Evolutionary conservation across 2,113 vertebrate species (phyloP).

Genomic region (Leptosomus discolor): DNA sequence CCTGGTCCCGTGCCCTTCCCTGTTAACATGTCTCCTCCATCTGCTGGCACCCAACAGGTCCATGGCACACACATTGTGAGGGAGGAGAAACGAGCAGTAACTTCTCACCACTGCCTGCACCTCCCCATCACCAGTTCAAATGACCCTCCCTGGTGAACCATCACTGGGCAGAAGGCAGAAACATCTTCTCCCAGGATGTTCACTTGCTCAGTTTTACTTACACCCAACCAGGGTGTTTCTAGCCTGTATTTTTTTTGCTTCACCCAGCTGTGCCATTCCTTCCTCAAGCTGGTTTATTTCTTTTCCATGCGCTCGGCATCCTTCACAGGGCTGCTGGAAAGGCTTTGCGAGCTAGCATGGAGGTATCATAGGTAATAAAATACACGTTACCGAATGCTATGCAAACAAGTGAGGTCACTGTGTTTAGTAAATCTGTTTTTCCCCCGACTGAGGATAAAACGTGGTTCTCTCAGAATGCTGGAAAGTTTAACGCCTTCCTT

Average conservation of each 20-base stretch:
- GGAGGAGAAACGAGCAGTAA: neutral
- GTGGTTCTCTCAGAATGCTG: constrained; percentile 51
- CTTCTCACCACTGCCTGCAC: neutral
- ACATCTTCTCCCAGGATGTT: neutral
- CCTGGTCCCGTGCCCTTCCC: neutral
- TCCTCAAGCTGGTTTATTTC: constrained; percentile 45
- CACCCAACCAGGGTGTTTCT: neutral
- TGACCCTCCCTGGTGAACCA: neutral
- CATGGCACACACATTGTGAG: neutral
- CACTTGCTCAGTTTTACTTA: rapidly evolving
- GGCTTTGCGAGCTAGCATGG: constrained; percentile 64
- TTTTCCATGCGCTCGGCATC: constrained; percentile 49
- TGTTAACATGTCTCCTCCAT: rapidly evolving
- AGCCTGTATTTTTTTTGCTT: neutral
- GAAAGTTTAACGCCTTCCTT: constrained; percentile 61
- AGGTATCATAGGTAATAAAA: constrained; percentile 68
- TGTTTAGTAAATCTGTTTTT: constrained; percentile 73
- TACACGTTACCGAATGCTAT: constrained; percentile 56
- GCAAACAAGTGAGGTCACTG: constrained; percentile 74
- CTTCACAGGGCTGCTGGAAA: constrained; percentile 51
- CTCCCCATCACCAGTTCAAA: neutral
- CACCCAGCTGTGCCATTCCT: constrained; percentile 27
- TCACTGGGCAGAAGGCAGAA: neutral
- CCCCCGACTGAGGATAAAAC: constrained; percentile 54
- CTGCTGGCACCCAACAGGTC: neutral